Evolutionary conservation across 1,140 invertebrate genomes (phyloP).

Genomic region (Rhyacophila brunnea): DNA sequence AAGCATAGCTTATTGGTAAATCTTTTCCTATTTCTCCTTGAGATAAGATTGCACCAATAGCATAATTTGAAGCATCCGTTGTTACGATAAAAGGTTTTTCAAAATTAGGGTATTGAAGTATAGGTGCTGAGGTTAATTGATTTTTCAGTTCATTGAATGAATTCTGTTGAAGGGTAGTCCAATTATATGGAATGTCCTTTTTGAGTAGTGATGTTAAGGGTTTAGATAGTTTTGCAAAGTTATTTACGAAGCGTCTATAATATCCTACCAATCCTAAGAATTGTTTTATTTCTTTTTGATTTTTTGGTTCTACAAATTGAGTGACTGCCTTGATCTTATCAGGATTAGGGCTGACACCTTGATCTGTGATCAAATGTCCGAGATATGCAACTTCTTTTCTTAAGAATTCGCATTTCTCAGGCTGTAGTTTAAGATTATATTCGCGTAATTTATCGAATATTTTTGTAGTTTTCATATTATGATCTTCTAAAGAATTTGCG

Average conservation of each 20-base stretch:
- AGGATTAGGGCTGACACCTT: slow-evolving; percentile 44
- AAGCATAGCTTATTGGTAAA: slow-evolving; percentile 44
- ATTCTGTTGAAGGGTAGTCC: slow-evolving; percentile 35
- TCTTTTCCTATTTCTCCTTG: slow-evolving; percentile 37
- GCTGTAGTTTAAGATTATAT: too few species aligned
- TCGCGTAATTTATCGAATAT: slow-evolving; percentile 46
- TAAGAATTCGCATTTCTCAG: too few species aligned
- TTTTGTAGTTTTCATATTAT: slow-evolving; percentile 41
- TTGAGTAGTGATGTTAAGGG: slow-evolving; percentile 38
- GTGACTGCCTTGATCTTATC: slow-evolving; percentile 43
- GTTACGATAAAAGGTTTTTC: slow-evolving; percentile 40
- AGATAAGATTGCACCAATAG: slow-evolving; percentile 40
- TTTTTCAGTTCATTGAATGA: slow-evolving; percentile 45
- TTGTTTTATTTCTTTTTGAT: slow-evolving; percentile 42
- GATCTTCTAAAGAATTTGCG: slow-evolving; percentile 39
- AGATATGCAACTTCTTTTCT: slow-evolving; percentile 46
- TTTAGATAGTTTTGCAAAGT: slow-evolving; percentile 38
- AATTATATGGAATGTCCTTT: slow-evolving; percentile 34
- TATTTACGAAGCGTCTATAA: slow-evolving; percentile 39
- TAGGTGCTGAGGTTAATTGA: slow-evolving; percentile 38
- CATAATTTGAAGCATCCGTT: slow-evolving; percentile 39
- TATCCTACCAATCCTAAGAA: slow-evolving; percentile 44
- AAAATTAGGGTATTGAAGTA: slow-evolving; percentile 39
- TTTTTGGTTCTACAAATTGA: slow-evolving; percentile 42
- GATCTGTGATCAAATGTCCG: slow-evolving; percentile 45